These are phyloP conservation scores for Syngnathus floridae DNA, from an alignment of 2,113 vertebrate genomes.

Conservation along the genomic window DNA sequence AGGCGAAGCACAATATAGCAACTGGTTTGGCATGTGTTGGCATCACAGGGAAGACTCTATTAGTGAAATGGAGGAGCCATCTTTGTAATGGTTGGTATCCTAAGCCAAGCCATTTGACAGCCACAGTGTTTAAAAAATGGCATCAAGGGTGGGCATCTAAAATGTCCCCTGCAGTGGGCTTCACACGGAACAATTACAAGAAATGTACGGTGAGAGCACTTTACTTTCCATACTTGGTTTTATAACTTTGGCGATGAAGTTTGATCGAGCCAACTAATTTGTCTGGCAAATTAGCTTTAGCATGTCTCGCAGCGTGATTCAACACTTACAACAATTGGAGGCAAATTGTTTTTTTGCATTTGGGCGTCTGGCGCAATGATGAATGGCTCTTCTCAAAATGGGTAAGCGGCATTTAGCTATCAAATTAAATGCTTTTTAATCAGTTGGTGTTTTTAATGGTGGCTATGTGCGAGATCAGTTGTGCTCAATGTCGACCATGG, in stretches of 20 bases:
- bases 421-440: constrained; percentile 73
- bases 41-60: constrained; percentile 64
- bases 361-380: constrained; percentile 61
- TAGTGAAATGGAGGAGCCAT: constrained; percentile 59
- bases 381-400: constrained; percentile 59
- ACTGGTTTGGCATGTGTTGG: constrained; percentile 65
- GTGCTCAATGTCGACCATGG: constrained; percentile 62
- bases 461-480: constrained; percentile 53
- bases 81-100: constrained; percentile 50
- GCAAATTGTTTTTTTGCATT: constrained; percentile 68
- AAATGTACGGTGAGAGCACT: constrained; percentile 61
- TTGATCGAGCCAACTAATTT: constrained; percentile 66
- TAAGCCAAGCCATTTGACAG: constrained; percentile 62
- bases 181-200: constrained; percentile 64
- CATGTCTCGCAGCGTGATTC: constrained; percentile 69
- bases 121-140: constrained; percentile 56
- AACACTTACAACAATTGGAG: constrained; percentile 63
- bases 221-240: constrained; percentile 63
- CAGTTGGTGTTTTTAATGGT: constrained; percentile 67
- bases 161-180: constrained; percentile 59
- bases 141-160: constrained; percentile 55
- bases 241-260: constrained; percentile 66
- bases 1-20: constrained; percentile 58
- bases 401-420: constrained; percentile 61
- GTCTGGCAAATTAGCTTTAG: constrained; percentile 71